Evolutionary conservation across 2,113 vertebrate genomes (phyloP).

Genomic region (Lamprologus ornatipinnis): DNA sequence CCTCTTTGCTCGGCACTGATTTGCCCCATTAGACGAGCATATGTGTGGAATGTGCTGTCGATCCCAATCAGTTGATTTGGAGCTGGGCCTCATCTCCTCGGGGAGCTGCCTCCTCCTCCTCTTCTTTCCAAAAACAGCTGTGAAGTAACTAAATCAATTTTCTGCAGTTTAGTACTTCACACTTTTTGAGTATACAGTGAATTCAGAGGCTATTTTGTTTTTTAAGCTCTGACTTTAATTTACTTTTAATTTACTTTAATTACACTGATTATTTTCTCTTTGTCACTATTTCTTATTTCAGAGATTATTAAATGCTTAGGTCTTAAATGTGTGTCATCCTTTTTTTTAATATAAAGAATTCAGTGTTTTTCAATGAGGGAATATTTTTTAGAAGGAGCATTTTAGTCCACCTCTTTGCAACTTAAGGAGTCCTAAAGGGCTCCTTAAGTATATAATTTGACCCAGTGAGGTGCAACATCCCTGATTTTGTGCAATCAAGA

Average conservation of each 20-base stretch:
- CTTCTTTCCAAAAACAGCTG: neutral
- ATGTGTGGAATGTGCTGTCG: slow-evolving; percentile 39
- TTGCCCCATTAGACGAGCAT: slow-evolving; percentile 22
- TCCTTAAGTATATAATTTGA: neutral
- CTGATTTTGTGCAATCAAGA: neutral
- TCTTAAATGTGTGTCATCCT: neutral
- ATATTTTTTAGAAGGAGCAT: neutral
- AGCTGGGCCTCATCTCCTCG: neutral
- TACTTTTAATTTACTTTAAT: neutral
- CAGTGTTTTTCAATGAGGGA: neutral
- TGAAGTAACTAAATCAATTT: neutral
- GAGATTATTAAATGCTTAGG: neutral
- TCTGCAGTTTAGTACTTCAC: neutral
- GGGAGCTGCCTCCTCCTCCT: neutral
- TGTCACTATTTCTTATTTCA: neutral
- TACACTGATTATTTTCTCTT: neutral
- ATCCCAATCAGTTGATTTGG: slow-evolving; percentile 26
- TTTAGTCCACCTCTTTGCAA: neutral
- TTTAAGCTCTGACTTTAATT: neutral
- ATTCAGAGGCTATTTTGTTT: neutral
- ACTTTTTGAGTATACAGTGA: neutral
- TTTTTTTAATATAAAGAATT: neutral
- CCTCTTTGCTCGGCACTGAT: slow-evolving; percentile 1
- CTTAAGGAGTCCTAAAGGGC: neutral
- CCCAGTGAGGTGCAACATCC: neutral